These are phyloP conservation scores for Phataginus tetradactyla DNA, from an alignment of 2,797 vertebrate species.

Conservation along the genomic window DNA sequence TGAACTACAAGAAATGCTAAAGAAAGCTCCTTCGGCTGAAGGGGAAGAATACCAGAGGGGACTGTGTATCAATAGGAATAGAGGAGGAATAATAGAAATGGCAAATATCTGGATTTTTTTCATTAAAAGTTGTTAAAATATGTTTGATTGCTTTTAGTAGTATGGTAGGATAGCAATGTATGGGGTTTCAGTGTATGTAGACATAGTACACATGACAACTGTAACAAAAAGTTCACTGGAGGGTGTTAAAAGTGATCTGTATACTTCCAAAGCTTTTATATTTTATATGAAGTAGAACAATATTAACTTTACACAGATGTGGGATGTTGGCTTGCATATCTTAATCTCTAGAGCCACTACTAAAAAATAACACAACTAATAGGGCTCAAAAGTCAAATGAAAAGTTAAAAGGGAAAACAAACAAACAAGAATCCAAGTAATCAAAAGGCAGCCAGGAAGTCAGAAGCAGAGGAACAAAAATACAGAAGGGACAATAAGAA, in stretches of 20 bases:
- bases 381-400: background rate
- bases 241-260: background rate
- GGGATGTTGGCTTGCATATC: background rate
- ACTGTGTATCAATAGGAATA: background rate
- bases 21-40: background rate
- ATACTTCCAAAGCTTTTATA: background rate
- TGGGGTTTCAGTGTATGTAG: background rate
- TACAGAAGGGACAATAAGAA: background rate
- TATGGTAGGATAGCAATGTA: background rate
- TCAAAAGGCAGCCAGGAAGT: background rate
- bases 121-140: background rate
- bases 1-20: background rate
- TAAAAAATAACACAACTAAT: background rate
- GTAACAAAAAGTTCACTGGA: background rate
- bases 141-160: background rate
- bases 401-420: background rate
- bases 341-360: background rate
- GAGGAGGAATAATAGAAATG: background rate
- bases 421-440: background rate
- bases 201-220: background rate
- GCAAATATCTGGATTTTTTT: background rate
- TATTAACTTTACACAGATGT: background rate
- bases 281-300: background rate
- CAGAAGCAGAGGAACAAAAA: background rate
- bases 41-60: background rate